Evolutionary conservation across 2,113 vertebrate genomes (phyloP).

Genomic region (Myocastor coypus): DNA sequence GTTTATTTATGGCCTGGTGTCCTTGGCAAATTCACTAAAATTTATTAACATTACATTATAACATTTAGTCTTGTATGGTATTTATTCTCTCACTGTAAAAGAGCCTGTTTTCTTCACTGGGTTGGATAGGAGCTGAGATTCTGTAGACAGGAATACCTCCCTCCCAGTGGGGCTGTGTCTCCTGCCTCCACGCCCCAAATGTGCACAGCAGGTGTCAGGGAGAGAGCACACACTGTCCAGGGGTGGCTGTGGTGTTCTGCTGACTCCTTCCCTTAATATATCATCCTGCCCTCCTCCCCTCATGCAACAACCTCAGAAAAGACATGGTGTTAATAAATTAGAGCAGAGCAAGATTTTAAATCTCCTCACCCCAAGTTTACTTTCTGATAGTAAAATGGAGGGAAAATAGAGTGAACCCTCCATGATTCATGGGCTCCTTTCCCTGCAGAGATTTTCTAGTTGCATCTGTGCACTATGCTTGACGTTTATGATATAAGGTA

Average conservation of each 20-base stretch:
- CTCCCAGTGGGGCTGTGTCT: not conserved
- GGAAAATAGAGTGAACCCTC: slow-evolving; percentile 69
- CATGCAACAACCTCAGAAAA: slow-evolving; percentile 18
- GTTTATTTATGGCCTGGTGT: slow-evolving; percentile 27
- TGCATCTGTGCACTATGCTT: slow-evolving; percentile 60
- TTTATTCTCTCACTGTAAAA: slow-evolving; percentile 9
- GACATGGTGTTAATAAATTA: slow-evolving; percentile 43
- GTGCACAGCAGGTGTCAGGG: fast-evolving
- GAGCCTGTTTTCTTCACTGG: not conserved
- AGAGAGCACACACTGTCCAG: not conserved
- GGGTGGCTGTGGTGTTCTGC: not conserved
- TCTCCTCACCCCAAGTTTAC: slow-evolving; percentile 60
- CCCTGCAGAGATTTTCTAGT: slow-evolving; percentile 39
- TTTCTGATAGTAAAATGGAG: slow-evolving; percentile 74
- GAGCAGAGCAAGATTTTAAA: slow-evolving; percentile 58
- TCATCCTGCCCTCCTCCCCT: not conserved
- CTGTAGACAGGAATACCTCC: not conserved
- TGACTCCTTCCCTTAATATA: not conserved
- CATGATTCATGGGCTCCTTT: slow-evolving; percentile 59
- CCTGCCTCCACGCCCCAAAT: not conserved
- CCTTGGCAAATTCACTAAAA: slow-evolving; percentile 7
- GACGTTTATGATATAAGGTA: slow-evolving; percentile 76
- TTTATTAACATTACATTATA: not conserved
- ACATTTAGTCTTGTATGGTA: not conserved
- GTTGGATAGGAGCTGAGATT: not conserved